A percentile compares a stretch with the other conserved stretches of the same genome.
Evolutionary conservation across 2,113 vertebrate genomes (phyloP).

Genomic region (Oncorhynchus nerka): DNA sequence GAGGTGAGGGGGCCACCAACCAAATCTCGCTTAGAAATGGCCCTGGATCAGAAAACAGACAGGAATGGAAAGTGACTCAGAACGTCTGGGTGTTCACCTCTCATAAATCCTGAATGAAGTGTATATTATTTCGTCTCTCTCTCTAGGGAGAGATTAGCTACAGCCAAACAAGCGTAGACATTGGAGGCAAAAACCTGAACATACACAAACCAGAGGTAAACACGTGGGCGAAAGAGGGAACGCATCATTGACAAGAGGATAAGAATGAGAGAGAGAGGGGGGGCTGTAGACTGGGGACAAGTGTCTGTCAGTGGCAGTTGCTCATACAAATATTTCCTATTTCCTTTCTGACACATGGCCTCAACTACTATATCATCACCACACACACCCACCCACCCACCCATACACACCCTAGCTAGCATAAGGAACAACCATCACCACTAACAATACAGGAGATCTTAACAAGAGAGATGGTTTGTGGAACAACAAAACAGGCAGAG

Average conservation of each 20-base stretch:
- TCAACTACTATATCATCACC: background rate
- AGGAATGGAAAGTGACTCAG: no score
- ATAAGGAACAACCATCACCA: background rate
- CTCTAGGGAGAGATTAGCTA: no score
- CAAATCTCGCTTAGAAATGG: no score
- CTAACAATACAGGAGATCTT: background rate
- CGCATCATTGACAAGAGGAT: background rate
- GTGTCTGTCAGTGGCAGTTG: background rate
- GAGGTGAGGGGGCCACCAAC: no score
- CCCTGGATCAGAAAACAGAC: no score
- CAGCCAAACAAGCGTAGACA: no score
- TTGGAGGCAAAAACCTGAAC: no score
- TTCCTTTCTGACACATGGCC: background rate
- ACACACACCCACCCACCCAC: no score
- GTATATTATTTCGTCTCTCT: no score
- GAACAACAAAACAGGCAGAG: background rate
- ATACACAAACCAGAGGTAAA: background rate
- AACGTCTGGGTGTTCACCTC: no score
- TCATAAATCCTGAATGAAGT: no score
- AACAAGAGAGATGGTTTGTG: background rate
- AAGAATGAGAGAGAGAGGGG: no score
- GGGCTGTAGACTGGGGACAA: constrained; percentile 6
- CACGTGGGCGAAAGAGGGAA: constrained; percentile 6
- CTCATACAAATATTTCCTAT: background rate
- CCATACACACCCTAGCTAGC: background rate